Evolutionary conservation across 23 tunicate species (phyloP), one percentile per base, ranked within the genome.

Genomic region (Clavelina lepadiformis): DNA sequence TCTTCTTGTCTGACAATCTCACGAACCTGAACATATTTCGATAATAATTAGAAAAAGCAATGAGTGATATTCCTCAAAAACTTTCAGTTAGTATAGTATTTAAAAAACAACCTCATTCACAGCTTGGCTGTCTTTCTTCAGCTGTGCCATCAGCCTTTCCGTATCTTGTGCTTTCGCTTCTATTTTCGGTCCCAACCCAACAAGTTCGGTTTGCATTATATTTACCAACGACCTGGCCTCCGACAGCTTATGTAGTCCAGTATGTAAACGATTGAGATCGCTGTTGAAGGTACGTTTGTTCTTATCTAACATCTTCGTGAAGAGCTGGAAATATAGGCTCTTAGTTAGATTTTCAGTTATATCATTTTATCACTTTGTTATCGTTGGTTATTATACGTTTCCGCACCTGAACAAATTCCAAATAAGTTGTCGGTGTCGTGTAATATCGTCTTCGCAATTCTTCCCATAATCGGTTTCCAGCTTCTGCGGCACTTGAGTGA

Each of bases 381-480:
- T n/a, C n/a, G n/a, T n/a, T n/a, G n/a, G n/a, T n/a, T n/a, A n/a
- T n/a, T n/a, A n/a, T n/a, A n/a, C n/a, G n/a, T n/a, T n/a, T n/a
- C n/a, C 56, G 28, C 8, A 88, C 96, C 79, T 88, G 96, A 6
- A 88, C 61, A 61, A 88, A 88, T 56, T 88, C 88, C n/a, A 88
- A 68, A 55, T 88, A 88, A 22, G 91, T 88, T 38, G 91, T 77
- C 1, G 96, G 89, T 2, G 97, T 81, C 3, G 78, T 89, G 72
- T 81, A 89, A 70, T 81, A 81, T 22, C 86, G 71, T 56, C 97
- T 51, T 57, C 85, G 69, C 79, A 81, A 75, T 69, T 89, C 97
- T 24, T 81, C 77, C 97, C 97, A 89, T 46, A 89, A 35, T 25
- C 63, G 54, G 31, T 69, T 50, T 7, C 76, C 83, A 20, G 83